Percentiles rank a stretch among this genome's conserved stretches.
Evolutionary conservation across 1,140 invertebrate species (phyloP).

Genomic region (Zaprionus ornatus): DNA sequence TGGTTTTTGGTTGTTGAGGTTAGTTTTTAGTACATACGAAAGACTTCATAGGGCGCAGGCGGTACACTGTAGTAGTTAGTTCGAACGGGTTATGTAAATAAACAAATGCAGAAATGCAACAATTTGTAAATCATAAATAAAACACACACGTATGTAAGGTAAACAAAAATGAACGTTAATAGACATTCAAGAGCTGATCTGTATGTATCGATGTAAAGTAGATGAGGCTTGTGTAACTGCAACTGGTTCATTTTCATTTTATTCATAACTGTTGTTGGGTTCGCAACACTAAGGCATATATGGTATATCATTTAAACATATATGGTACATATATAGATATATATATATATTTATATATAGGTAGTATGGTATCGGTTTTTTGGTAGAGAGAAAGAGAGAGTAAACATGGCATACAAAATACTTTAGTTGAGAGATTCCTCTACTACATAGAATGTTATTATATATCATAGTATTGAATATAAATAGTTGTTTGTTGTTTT

Average conservation of each 20-base stretch:
- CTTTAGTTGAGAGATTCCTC: conserved; percentile 78
- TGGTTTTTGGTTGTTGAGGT: conserved; percentile 44
- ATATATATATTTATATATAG: conserved; percentile 17
- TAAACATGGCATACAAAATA: conserved; percentile 79
- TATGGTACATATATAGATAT: conserved; percentile 36
- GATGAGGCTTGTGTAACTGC: conserved; percentile 76
- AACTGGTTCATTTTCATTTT: conserved; percentile 65
- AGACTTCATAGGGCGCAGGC: conserved; percentile 83
- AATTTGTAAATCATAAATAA: conserved; percentile 82
- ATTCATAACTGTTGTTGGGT: conserved; percentile 41
- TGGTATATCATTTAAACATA: conserved; percentile 38
- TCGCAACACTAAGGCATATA: conserved; percentile 55
- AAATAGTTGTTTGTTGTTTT: conserved; percentile 1
- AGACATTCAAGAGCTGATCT: conserved; percentile 77
- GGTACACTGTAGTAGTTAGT: conserved; percentile 75
- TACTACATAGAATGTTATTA: conserved; percentile 58
- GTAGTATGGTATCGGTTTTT: conserved; percentile 31
- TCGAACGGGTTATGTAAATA: conserved; percentile 79
- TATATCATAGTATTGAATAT: conserved; percentile 4
- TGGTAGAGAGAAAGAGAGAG: conserved; percentile 76
- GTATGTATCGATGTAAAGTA: conserved; percentile 67
- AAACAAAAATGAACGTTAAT: conserved; percentile 77
- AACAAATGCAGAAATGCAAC: conserved; percentile 81
- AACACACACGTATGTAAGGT: conserved; percentile 79
- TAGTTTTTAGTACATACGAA: conserved; percentile 80